These are phyloP conservation scores for Myoxocephalus aenaeus DNA, from an alignment of 2,797 vertebrate genomes.

Conservation along the genomic window DNA sequence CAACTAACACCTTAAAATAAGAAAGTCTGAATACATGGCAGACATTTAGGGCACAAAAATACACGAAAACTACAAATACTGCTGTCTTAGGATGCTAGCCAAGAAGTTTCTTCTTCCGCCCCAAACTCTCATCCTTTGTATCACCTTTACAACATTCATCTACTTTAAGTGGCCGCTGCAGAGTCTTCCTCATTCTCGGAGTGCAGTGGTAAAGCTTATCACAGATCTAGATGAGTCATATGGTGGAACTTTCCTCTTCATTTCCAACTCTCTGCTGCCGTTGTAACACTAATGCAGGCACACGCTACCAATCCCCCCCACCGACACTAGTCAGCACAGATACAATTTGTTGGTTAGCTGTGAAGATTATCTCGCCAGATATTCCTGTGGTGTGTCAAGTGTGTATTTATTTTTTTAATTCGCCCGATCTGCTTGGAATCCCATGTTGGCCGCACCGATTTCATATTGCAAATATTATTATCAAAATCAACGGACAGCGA, in stretches of 20 bases:
- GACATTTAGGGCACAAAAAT: background rate
- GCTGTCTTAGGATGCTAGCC: background rate
- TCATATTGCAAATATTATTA: no score
- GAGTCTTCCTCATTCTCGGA: background rate
- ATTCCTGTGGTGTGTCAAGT: no score
- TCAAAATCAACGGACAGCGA: no score
- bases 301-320: no score
- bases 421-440: no score
- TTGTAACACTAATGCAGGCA: background rate
- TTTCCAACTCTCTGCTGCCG: background rate
- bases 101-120: background rate
- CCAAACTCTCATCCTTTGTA: background rate
- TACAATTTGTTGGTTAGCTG: no score
- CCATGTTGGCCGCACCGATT: no score
- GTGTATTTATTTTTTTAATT: no score
- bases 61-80: background rate
- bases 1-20: background rate
- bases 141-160: background rate
- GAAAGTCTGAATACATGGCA: background rate
- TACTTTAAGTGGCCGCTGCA: background rate
- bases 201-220: background rate
- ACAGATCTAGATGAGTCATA: slow-evolving; percentile 15
- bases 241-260: background rate
- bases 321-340: no score
- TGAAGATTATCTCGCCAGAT: no score